These are phyloP conservation scores for Ictalurus punctatus DNA, from an alignment of 2,113 vertebrate species.

Conservation along the genomic window DNA sequence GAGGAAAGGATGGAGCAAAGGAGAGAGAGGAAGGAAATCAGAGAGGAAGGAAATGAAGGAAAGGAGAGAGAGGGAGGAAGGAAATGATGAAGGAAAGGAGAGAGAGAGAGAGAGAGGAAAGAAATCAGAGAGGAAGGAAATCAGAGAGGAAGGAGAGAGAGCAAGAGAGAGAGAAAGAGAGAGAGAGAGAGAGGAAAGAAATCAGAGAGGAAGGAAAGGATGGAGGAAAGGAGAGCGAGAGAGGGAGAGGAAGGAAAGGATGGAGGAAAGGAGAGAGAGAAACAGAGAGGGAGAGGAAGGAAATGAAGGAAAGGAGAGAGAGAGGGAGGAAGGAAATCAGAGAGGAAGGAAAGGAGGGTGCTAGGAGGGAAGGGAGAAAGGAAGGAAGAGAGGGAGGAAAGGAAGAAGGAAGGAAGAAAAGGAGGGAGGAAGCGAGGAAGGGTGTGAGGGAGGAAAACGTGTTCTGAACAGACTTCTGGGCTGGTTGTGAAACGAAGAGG, in stretches of 20 bases:
- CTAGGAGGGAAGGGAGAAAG: neutral
- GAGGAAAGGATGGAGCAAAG: neutral
- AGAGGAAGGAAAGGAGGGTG: no score
- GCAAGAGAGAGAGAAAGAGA: neutral
- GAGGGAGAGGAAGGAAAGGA: no score
- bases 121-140: no score
- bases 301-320: no score
- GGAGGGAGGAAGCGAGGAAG: neutral
- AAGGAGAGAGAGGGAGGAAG: neutral
- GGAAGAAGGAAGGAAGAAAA: neutral
- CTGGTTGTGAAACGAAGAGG: neutral
- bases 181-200: neutral
- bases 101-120: neutral
- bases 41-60: accelerated
- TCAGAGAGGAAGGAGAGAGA: no score
- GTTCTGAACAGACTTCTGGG: neutral
- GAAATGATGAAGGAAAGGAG: neutral
- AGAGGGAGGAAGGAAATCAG: neutral
- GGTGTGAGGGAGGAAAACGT: neutral
- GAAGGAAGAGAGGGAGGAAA: no score
- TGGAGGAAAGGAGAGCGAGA: neutral
- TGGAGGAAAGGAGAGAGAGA: neutral
- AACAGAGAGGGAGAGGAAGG: no score
- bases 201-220: neutral
- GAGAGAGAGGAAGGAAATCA: neutral